These are phyloP conservation scores for Pseudomyrmex pallidus DNA, from an alignment of 1,140 invertebrate genomes.

Conservation along the genomic window DNA sequence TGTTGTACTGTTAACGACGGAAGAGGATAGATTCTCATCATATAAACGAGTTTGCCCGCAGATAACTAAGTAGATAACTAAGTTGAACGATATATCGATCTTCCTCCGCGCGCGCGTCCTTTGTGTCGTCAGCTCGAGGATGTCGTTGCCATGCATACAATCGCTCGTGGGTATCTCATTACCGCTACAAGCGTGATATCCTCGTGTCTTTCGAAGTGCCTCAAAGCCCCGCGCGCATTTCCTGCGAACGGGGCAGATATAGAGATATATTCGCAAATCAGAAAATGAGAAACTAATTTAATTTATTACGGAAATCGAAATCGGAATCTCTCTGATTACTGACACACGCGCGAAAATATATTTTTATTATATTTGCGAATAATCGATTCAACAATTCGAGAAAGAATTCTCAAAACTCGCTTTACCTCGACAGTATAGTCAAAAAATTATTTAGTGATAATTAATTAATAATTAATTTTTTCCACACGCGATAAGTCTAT, in stretches of 20 bases:
- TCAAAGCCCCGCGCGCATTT: not conserved
- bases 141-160: slow-evolving; percentile 63
- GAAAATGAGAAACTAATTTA: not conserved
- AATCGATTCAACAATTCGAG: not conserved
- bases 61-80: slow-evolving; percentile 45
- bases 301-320: not conserved
- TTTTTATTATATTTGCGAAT: not conserved
- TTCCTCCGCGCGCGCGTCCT: slow-evolving; percentile 5
- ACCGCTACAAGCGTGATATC: slow-evolving; percentile 7
- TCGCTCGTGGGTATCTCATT: slow-evolving; percentile 51
- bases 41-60: slow-evolving; percentile 8
- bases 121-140: slow-evolving; percentile 39
- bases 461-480: no score
- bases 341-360: not conserved
- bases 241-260: not conserved
- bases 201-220: not conserved
- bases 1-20: not conserved
- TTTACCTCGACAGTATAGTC: no score
- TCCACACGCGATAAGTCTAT: no score
- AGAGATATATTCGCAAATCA: no score
- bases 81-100: slow-evolving; percentile 59
- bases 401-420: no score
- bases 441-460: no score
- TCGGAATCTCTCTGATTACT: no score
- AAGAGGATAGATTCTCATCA: slow-evolving; percentile 36